A percentile compares a stretch with the other conserved stretches of the same genome.
Evolutionary conservation across 2,888 invertebrate genomes (phyloP).

Genomic region (Folsomia candida): DNA sequence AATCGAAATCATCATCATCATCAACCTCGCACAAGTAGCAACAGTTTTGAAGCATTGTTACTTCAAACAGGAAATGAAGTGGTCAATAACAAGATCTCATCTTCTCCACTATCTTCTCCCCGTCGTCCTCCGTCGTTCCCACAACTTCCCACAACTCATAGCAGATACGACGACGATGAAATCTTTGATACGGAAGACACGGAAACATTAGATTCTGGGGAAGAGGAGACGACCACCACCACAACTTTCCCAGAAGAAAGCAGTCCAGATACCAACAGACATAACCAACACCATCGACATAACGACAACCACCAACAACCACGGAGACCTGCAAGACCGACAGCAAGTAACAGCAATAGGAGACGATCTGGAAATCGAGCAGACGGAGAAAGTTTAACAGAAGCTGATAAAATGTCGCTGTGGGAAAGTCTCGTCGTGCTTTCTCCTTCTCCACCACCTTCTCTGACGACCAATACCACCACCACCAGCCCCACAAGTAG

Average conservation of each 20-base stretch:
- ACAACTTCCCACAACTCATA: neutral
- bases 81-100: neutral
- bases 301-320: neutral
- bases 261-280: neutral
- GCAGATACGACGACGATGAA: neutral
- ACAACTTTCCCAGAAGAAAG: neutral
- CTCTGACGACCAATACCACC: neutral
- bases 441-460: neutral
- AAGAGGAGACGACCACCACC: neutral
- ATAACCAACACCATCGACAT: neutral
- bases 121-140: neutral
- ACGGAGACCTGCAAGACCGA: neutral
- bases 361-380: neutral
- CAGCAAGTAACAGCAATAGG: neutral
- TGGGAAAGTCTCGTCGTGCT: constrained; percentile 30
- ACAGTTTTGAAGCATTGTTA: neutral
- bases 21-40: neutral
- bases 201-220: no score
- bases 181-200: neutral
- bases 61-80: neutral
- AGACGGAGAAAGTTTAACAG: constrained; percentile 30
- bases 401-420: constrained; percentile 42
- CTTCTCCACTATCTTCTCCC: no score
- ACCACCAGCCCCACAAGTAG: neutral
- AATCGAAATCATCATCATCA: neutral